Percentiles rank a stretch among this genome's conserved stretches.
Evolutionary conservation across 1,140 invertebrate genomes (phyloP).

Genomic region (Pissodes strobi): DNA sequence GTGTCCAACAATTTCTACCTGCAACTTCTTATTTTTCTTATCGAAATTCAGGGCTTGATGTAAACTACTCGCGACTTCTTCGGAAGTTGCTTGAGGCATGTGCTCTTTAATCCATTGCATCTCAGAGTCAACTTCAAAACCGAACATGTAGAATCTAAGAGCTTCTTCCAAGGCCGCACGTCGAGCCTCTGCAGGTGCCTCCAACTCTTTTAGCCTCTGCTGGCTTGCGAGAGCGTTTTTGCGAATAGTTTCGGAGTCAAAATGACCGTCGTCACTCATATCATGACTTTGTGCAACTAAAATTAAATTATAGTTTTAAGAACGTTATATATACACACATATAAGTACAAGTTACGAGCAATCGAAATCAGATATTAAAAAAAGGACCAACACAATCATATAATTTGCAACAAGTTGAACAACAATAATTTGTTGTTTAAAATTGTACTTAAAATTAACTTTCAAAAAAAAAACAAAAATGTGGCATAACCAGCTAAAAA

Average conservation of each 20-base stretch:
- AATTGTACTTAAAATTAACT: too few species aligned
- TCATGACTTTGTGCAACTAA: constrained; percentile 75
- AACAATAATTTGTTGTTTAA: too few species aligned
- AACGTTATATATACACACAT: too few species aligned
- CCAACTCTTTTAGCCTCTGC: constrained; percentile 64
- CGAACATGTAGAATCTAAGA: constrained; percentile 87
- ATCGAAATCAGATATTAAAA: too few species aligned
- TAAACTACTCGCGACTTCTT: constrained; percentile 77
- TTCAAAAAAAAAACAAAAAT: too few species aligned
- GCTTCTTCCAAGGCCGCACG: constrained; percentile 80
- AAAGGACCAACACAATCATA: too few species aligned
- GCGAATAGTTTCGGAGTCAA: constrained; percentile 86
- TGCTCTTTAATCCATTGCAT: constrained; percentile 96
- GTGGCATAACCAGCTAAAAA: too few species aligned
- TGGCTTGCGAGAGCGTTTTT: constrained; percentile 77
- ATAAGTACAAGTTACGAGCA: too few species aligned
- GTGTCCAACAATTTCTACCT: constrained; percentile 83
- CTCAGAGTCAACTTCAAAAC: constrained; percentile 91
- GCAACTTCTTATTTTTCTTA: constrained; percentile 93
- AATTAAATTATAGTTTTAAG: constrained; percentile 1
- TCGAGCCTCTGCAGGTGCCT: constrained; percentile 67
- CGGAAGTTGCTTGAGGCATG: constrained; percentile 76
- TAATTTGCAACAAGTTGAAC: too few species aligned
- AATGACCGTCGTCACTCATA: constrained; percentile 91
- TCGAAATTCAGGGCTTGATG: constrained; percentile 89